Evolutionary conservation across 2,113 vertebrate species (phyloP).

Genomic region (Arenaria interpres): DNA sequence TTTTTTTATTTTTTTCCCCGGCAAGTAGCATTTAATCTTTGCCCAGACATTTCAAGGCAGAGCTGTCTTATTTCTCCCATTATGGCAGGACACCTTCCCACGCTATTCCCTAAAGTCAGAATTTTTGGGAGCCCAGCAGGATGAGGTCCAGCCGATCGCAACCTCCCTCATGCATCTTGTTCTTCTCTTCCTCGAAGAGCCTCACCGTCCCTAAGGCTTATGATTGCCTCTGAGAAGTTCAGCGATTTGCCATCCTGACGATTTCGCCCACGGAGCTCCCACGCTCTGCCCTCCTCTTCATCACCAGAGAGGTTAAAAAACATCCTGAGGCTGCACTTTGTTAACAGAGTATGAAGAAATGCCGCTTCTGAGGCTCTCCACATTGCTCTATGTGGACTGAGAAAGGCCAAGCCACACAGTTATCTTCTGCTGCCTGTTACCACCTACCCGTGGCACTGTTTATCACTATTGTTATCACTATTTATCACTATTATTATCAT

Average conservation of each 20-base stretch:
- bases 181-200: background rate
- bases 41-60: conserved; percentile 46
- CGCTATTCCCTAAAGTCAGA: background rate
- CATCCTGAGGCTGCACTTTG: background rate
- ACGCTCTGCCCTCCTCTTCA: background rate
- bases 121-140: background rate
- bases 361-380: background rate
- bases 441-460: background rate
- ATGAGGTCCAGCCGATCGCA: background rate
- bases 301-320: background rate
- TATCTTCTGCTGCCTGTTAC: background rate
- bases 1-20: background rate
- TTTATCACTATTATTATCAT: background rate
- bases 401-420: background rate
- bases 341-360: background rate
- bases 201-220: background rate
- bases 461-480: background rate
- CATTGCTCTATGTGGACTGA: background rate
- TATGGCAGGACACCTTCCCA: conserved; percentile 35
- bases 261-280: background rate
- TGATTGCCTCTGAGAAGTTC: background rate
- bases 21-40: conserved; percentile 18
- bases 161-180: background rate
- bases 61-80: conserved; percentile 21
- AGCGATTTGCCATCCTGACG: background rate